Evolutionary conservation across 1,140 invertebrate species (phyloP), one percentile per base, ranked within the genome.

Genomic region (Heliconius hermathena): DNA sequence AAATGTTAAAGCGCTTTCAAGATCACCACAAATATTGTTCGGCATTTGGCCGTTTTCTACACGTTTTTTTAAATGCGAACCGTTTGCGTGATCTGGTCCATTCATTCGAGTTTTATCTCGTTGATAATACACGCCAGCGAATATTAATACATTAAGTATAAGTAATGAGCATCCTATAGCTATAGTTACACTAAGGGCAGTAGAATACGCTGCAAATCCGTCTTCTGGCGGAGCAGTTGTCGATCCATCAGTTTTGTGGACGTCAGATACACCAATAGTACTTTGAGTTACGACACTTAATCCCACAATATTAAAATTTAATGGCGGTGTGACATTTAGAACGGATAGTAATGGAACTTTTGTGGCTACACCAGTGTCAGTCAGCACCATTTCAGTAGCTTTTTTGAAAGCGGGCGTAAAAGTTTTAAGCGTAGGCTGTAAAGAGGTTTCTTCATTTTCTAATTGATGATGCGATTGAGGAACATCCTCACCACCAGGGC

Each of bases 101-200:
- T 96, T 96, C 85, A 97, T 95, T 81, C 97, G 95, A 22, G 97
- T 96, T 89, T 98, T 98, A 87, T 99, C 98, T 18, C 98, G 95
- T 88, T 99, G 98, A 90, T 99, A 99, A 86, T 98, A 99, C 0
- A 99, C 98, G 3, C 98, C 98, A 49, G 98, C 98, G 88, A 99
- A 99, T 84, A 99, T 98, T 16, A 99, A 95, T 1, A 99, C 97
- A 89, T 99, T 99, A 9, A 99, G 94, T 81, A 99, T 97, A 20
- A 99, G 95, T 33, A 99, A 92, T 5, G 97, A 98, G 85, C 98
- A 98, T 3, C 98, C 98, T 77, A 99, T 98, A n/a, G 98, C 98
- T 83, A 99, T 98, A 3, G 98, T 99, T 0, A 99, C 97, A 88
- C 97, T 98, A 9, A 99, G 91, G 1, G 98, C 98, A 0, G 98